phyloP scores from a whole-genome alignment of 2,113 vertebrate species.

The Xiphophorus maculatus region DNA sequence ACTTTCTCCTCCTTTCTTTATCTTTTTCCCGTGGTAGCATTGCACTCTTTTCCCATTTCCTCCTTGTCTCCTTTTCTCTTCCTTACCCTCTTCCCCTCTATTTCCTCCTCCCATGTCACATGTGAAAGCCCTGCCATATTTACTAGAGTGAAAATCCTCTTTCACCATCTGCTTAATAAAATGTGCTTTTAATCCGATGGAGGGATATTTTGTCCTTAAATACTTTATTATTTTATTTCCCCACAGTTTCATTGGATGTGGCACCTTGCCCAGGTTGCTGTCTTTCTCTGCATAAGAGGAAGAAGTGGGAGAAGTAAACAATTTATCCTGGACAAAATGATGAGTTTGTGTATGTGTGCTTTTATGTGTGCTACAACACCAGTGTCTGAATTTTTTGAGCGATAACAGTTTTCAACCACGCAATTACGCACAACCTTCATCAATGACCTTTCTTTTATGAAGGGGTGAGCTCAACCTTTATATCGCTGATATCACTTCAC shows the following conservation, averaged over 20 bases:
- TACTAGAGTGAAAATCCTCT: slow-evolving; percentile 82
- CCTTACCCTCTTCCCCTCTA: slow-evolving; percentile 23
- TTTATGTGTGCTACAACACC: background rate
- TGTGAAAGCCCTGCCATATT: slow-evolving; percentile 81
- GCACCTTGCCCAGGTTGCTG: slow-evolving; percentile 58
- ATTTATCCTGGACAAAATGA: slow-evolving; percentile 21
- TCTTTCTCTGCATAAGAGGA: slow-evolving; percentile 36
- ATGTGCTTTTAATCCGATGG: slow-evolving; percentile 80
- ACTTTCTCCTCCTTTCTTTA: slow-evolving; percentile 3
- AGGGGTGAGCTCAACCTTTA: slow-evolving; percentile 28
- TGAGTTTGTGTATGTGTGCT: background rate
- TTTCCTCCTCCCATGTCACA: slow-evolving; percentile 54
- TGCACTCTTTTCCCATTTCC: slow-evolving; percentile 34
- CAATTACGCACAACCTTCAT: slow-evolving; percentile 53
- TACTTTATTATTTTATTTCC: slow-evolving; percentile 66
- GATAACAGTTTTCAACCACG: slow-evolving; percentile 57
- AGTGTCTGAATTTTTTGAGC: slow-evolving; percentile 27
- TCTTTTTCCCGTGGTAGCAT: slow-evolving; percentile 30
- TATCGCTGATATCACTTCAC: slow-evolving; percentile 1
- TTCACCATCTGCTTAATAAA: slow-evolving; percentile 85
- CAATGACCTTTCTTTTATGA: slow-evolving; percentile 61
- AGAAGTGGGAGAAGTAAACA: slow-evolving; percentile 13
- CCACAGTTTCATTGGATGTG: slow-evolving; percentile 73
- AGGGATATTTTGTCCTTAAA: slow-evolving; percentile 68
- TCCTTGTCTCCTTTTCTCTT: slow-evolving; percentile 27